Conservation (phyloP, 1,140 invertebrate species). For the Choristoneura fumiferana region DNA sequence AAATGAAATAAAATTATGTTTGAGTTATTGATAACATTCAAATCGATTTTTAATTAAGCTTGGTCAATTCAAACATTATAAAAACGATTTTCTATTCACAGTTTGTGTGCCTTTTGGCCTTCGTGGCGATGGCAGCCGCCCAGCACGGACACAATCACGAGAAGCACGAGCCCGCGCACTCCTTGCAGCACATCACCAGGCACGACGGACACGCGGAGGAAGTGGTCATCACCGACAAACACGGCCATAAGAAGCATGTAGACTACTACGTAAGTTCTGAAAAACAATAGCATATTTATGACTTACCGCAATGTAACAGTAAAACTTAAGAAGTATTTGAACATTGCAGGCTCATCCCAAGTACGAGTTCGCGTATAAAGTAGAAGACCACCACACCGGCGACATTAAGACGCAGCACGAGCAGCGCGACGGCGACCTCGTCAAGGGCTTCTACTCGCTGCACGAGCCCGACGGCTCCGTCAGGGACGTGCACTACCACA, state of each 20-base stretch:
- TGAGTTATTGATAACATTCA: not conserved
- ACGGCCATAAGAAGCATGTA: constrained; percentile 20
- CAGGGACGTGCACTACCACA: no score
- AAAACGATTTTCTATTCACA: not conserved
- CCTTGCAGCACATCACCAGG: constrained; percentile 8
- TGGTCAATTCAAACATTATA: not conserved
- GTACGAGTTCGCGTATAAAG: no score
- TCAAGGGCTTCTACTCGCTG: no score
- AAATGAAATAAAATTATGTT: not conserved
- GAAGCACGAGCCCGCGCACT: constrained; percentile 15
- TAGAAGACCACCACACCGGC: no score
- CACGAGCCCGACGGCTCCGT: no score
- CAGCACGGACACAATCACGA: constrained; percentile 10
- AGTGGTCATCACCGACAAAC: constrained; percentile 15
- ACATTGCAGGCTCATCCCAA: no score
- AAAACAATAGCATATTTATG: no score
- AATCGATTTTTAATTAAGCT: not conserved
- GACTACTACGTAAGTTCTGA: constrained; percentile 29
- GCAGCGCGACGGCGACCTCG: no score
- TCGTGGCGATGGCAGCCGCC: not conserved
- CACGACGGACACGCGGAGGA: constrained; percentile 12
- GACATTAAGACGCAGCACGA: no score
- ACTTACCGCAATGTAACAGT: no score
- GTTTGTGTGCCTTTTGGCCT: not conserved
- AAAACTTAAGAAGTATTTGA: no score